Conservation (phyloP, 2,888 invertebrate genomes). For the Melangyna quadrimaculata region DNA sequence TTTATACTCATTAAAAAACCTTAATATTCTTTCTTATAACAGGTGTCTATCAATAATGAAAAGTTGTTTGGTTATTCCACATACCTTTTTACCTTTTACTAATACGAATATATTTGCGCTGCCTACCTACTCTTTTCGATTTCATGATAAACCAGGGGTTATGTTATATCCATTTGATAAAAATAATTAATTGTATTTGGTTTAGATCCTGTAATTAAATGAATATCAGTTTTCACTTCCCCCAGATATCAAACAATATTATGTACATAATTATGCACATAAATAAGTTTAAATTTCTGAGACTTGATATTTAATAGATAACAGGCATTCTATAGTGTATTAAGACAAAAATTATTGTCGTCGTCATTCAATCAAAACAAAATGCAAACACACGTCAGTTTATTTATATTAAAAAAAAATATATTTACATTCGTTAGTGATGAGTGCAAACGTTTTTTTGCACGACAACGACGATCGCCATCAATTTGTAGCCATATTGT, state of each 20-base stretch:
- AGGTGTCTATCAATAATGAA: not conserved
- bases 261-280: no score
- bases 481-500: constrained; percentile 23
- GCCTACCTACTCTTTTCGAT: not conserved
- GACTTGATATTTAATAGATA: not conserved
- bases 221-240: not conserved
- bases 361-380: constrained; percentile 1
- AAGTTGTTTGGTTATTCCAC: not conserved
- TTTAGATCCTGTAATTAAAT: not conserved
- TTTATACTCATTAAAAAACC: not conserved
- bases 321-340: not conserved
- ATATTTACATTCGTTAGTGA: constrained; percentile 26
- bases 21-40: not conserved
- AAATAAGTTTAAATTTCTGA: not conserved
- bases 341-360: not conserved
- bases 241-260: not conserved
- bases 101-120: not conserved
- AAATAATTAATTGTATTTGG: not conserved
- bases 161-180: not conserved
- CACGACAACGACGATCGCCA: not conserved
- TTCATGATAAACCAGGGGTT: not conserved
- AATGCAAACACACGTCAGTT: constrained; percentile 2
- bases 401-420: not conserved
- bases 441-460: constrained; percentile 37
- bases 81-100: not conserved